Percentiles rank a stretch among this genome's conserved stretches.
These are phyloP conservation scores for Lordiphosa mommai DNA, from an alignment of 1,140 invertebrate species.

Conservation along the genomic window DNA sequence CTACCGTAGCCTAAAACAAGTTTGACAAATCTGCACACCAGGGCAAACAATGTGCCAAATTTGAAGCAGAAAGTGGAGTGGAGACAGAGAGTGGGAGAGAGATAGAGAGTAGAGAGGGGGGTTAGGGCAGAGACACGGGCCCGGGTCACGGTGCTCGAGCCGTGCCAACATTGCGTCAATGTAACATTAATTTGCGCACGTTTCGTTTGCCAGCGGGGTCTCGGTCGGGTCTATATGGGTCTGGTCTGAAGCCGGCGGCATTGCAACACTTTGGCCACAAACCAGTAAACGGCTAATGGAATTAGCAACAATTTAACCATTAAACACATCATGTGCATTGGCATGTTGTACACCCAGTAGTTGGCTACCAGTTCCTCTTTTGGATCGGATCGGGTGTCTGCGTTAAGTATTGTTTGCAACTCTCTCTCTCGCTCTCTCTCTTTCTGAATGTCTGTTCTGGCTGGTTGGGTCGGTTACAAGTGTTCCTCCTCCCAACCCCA, in stretches of 20 bases:
- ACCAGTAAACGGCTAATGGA: conserved; percentile 63
- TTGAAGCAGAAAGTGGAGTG: conserved; percentile 26
- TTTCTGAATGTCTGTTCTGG: conserved; percentile 33
- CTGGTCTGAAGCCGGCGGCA: conserved; percentile 26
- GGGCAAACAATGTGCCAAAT: conserved; percentile 69
- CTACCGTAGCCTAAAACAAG: conserved; percentile 1
- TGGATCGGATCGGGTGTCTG: not conserved
- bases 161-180: conserved; percentile 57
- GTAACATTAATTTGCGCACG: conserved; percentile 71
- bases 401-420: conserved; percentile 17
- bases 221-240: conserved; percentile 15
- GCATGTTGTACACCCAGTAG: conserved; percentile 55
- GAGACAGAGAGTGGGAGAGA: not conserved
- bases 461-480: conserved; percentile 52
- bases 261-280: conserved; percentile 72
- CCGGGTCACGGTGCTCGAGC: conserved; percentile 38
- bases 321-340: conserved; percentile 77
- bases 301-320: conserved; percentile 78
- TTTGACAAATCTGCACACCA: conserved; percentile 55
- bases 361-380: too few relatives aligned
- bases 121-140: not conserved
- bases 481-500: not conserved
- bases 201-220: conserved; percentile 57
- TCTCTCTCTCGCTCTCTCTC: conserved; percentile 4
- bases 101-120: not conserved